Evolutionary conservation across 1,140 invertebrate species (phyloP), one percentile per base, ranked within the genome.

Genomic region (Atta cephalotes): DNA sequence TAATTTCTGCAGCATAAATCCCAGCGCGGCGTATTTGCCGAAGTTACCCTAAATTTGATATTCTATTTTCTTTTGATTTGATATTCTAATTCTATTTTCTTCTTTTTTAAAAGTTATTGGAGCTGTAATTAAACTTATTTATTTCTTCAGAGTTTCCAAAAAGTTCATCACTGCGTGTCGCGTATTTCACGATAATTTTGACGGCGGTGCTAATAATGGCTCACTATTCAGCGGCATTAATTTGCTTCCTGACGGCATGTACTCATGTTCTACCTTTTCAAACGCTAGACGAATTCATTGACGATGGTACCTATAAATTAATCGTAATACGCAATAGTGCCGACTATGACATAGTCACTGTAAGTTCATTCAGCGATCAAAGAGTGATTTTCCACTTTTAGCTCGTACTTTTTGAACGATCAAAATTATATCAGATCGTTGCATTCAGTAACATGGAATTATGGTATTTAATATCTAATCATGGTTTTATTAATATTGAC

Each of bases 211-310:
- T 91, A 16, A 14, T 80, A 53, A 45, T 4, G 12, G 14, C 90
- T 3, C 63, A 81, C n/a, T 91, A 91, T 60, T 89, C 90, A 3
- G 90, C 89, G 2, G 76, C 88, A 0, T 51, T 93, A 18, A 88
- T 92, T 49, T 86, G 89, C n/a, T 93, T 88, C n/a, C 53, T 93
- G 5, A 90, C 93, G 0, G 63, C 76, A 14, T 45, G 39, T 12
- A 35, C 28, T 3, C 71, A 18, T 0, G 25, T 65, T 25, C 2
- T 89, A 28, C 93, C 93, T 0, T 93, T 93, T 18, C 51, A 31
- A 0, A 74, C 89, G 18, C 35, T 93, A 1, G 53, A 89, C 0
- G 89, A 88, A 35, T 92, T 91, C 2, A 4, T 90, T 3, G 12
- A 86, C 0, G 90, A 92, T 16, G 91, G 86, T 12, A 80, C 82